phyloP scores from a whole-genome alignment of 2,888 invertebrate genomes.

The Tetragonula carbonaria region DNA sequence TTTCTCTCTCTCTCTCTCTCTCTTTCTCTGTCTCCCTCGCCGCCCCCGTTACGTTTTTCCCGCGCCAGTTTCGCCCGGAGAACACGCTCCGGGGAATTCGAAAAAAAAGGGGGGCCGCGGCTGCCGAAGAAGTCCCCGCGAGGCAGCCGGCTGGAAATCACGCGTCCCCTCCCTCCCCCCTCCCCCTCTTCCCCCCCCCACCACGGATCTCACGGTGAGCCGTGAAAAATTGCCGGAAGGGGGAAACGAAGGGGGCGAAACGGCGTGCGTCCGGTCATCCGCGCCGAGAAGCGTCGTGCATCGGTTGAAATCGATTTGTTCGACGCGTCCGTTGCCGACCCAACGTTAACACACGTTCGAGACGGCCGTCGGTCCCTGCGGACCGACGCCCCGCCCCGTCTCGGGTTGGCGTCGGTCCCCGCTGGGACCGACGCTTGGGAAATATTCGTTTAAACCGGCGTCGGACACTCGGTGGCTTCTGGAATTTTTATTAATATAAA shows the following conservation, averaged over 20 bases:
- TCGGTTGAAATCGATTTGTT: slow-evolving; percentile 21
- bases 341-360: too few species aligned
- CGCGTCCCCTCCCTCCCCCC: background rate
- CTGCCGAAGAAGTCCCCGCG: slow-evolving; percentile 43
- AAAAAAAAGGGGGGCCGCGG: slow-evolving; percentile 46
- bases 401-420: too few species aligned
- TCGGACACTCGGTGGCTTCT: too few species aligned
- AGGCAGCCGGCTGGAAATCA: slow-evolving; percentile 10
- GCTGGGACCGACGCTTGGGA: too few species aligned
- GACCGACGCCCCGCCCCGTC: too few species aligned
- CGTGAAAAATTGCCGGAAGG: slow-evolving; percentile 24
- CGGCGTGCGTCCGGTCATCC: slow-evolving; percentile 5
- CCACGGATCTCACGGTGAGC: background rate
- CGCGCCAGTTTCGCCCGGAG: slow-evolving; percentile 1
- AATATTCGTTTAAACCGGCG: too few species aligned
- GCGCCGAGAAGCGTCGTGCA: slow-evolving; percentile 4
- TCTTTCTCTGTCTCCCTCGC: slow-evolving; percentile 23
- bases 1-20: slow-evolving; percentile 22
- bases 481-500: too few species aligned
- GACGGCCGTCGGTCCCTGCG: too few species aligned
- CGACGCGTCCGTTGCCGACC: background rate
- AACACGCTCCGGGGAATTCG: slow-evolving; percentile 44
- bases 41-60: slow-evolving; percentile 47
- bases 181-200: too few species aligned
- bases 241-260: background rate